Base-by-base conservation (phyloP, 2,888 invertebrate species). In the Drosophila aldrichi region DNA sequence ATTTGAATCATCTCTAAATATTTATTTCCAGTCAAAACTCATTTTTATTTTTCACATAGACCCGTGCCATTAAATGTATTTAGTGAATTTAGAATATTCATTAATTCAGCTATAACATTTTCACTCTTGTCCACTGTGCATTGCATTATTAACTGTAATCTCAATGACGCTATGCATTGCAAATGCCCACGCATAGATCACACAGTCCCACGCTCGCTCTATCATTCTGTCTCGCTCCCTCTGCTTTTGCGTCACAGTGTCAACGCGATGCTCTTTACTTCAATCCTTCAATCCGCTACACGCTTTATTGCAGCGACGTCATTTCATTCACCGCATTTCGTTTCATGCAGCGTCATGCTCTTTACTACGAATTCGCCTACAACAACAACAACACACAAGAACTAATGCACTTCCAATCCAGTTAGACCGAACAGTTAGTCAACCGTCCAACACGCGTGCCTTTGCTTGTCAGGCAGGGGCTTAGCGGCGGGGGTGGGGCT, bases 361-460 rank as follows among this genome's bases (percentile, higher is more conserved):
- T 69, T 84, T 84, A 84, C 83, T 89, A 84, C 83, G 68, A 74
- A 59, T 61, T 77, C 51, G 52, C 40, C 36, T 68, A 10, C 64
- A 74, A 40, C 61, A 73, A 55, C 55, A 66, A 29, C 65, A 68
- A 18, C 29, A 29, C 44, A 58, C 48, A 32, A 29, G 38, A 78
- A 79, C 70, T 72, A 80, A 82, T 86, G 89, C 81, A 87, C 79
- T 84, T 87, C 66, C 84, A 73, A 70, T 84, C 84, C 82, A 66
- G 81, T 81, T 82, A 71, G 75, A 74, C 71, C 43, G 68, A 70
- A 63, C 80, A 55, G 80, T 76, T 64, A 77, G 77, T 77, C 63
- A 64, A 80, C 62, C 71, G 77, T 77, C 87, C 89, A 83, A 69
- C 83, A 89, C 83, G 83, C 89, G 57, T 80, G 67, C 80, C 77